Percentiles rank a stretch among this genome's conserved stretches.
These are phyloP conservation scores for Drosophila setosimentum DNA, from an alignment of 2,888 invertebrate species.

Conservation along the genomic window DNA sequence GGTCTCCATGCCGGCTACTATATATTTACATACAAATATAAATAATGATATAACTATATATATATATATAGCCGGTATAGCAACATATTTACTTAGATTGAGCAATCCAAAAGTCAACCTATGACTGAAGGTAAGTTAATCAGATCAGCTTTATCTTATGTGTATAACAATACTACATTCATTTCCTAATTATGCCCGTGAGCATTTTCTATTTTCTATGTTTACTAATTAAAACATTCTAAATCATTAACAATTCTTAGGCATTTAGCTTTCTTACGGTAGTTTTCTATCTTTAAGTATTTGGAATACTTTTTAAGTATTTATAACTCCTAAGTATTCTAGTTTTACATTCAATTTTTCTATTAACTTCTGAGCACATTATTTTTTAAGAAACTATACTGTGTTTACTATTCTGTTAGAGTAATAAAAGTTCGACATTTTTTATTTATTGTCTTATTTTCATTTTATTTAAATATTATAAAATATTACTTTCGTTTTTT, in stretches of 20 bases:
- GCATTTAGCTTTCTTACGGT: neutral
- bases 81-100: neutral
- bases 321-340: neutral
- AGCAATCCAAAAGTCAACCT: neutral
- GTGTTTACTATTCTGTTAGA: no score
- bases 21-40: conserved; percentile 15
- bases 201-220: neutral
- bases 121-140: neutral
- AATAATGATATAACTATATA: conserved; percentile 18
- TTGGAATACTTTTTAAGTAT: neutral
- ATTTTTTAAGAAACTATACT: no score
- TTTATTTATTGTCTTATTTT: neutral
- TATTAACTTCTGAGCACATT: neutral
- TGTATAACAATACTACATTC: neutral
- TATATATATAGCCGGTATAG: neutral
- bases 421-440: neutral
- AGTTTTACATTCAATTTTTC: neutral
- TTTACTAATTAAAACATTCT: no score
- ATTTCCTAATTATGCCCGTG: neutral
- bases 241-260: neutral
- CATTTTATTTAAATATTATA: neutral
- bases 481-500: neutral
- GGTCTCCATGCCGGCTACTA: conserved; percentile 49
- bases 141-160: neutral
- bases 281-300: neutral